Evolutionary conservation across 1,140 invertebrate genomes (phyloP), one percentile per base, ranked within the genome.

Genomic region (Homalodisca vitripennis): DNA sequence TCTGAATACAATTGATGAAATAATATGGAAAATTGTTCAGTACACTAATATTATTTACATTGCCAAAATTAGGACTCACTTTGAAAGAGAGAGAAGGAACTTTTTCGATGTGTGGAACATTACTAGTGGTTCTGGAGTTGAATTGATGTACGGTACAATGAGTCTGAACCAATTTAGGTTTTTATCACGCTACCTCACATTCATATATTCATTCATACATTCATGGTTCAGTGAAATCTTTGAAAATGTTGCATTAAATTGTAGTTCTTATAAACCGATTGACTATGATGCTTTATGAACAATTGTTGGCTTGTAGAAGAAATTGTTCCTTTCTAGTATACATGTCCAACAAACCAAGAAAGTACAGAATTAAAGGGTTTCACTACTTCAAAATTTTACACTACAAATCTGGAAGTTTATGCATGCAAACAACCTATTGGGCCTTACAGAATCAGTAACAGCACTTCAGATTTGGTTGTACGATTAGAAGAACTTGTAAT

Each of bases 361-460:
- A 79, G 70, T 82, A 81, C 70, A 82, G 80, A 2, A 74, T 82
- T 62, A 82, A 81, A 76, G 73, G 76, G 10, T 72, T 73, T 65
- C 26, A 24, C 1, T 31, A n/a, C 62, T 2, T 1, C 29, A 27
- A 65, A 32, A 24, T 31, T 65, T 2, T 65, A 65, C 32, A 30
- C 62, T 3, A 32, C 29, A 2, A 65, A 65, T 32, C 30, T 65
- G 2, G 62, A 65, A 32, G 27, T 65, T 6, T 65, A 65, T 65
- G 62, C 32, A 3, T 24, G 30, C 20, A 65, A 29, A 65, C 62
- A 65, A 22, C 64, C 32, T 14, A 24, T 20, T 2, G 41, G 64
- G 20, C 64, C 64, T 14, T 66, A 31, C 41, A 48, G 13, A 26
- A 3, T 46, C n/a, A n/a, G n/a, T n/a, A n/a, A n/a, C n/a, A n/a